Conservation (phyloP, 1,140 invertebrate species). For the Leucophenga varia region DNA sequence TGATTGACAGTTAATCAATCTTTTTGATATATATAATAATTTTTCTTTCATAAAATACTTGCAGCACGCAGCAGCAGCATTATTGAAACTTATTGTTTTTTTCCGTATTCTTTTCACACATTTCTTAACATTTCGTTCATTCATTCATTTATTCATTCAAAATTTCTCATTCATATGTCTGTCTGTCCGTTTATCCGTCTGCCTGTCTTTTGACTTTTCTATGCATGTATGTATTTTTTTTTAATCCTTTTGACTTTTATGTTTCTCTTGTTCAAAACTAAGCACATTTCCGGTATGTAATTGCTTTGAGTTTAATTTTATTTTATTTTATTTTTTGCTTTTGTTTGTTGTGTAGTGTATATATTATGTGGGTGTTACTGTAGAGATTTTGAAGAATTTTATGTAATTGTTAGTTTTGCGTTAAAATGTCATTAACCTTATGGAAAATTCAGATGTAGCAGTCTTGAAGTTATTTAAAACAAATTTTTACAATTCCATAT, state of each 20-base stretch:
- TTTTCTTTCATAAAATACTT: too few species aligned
- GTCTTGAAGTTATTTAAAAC: background rate
- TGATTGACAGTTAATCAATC: constrained; percentile 54
- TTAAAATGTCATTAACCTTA: too few species aligned
- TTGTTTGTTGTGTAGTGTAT: too few species aligned
- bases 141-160: background rate
- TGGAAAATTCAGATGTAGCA: background rate
- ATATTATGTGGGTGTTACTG: constrained; percentile 36
- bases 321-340: too few species aligned
- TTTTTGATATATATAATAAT: constrained; percentile 28
- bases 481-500: background rate
- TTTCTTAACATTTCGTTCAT: constrained; percentile 22
- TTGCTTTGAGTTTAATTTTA: constrained; percentile 41
- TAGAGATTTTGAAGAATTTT: constrained; percentile 20
- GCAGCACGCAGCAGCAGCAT: too few species aligned
- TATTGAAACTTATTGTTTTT: too few species aligned
- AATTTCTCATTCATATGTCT: constrained; percentile 25
- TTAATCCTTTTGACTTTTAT: constrained; percentile 47
- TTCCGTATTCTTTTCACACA: constrained; percentile 39
- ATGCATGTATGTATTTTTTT: constrained; percentile 33
- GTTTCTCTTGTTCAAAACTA: too few species aligned
- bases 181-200: constrained; percentile 9
- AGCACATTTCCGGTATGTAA: constrained; percentile 51
- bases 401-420: background rate
- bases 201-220: constrained; percentile 17